Evolutionary conservation across 2,797 vertebrate genomes (phyloP).

Genomic region (Tapera naevia): DNA sequence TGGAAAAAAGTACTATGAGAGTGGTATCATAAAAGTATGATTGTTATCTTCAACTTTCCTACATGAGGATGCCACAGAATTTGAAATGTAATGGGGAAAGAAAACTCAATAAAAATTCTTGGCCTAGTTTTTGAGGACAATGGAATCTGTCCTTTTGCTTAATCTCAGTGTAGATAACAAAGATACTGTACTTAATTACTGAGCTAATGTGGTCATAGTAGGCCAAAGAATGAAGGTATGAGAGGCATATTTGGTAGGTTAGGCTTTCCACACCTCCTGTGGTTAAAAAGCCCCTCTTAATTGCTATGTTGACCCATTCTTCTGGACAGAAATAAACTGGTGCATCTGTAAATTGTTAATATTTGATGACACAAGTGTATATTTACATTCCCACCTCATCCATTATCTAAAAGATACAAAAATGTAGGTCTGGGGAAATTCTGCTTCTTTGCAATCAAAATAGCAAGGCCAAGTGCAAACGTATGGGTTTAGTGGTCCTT

Average conservation of each 20-base stretch:
- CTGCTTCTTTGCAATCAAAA: not conserved
- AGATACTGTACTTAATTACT: not conserved
- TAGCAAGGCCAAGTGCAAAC: not conserved
- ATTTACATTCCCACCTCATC: slow-evolving; percentile 33
- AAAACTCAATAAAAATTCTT: not conserved
- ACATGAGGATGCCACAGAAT: not conserved
- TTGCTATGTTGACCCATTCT: not conserved
- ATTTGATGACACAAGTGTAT: not conserved
- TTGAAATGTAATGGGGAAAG: not conserved
- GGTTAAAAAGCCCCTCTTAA: not conserved
- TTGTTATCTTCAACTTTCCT: not conserved
- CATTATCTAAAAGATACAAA: slow-evolving; percentile 11
- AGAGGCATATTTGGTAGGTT: not conserved
- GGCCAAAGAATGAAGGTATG: not conserved
- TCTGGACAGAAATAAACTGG: not conserved
- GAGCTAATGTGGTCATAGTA: not conserved
- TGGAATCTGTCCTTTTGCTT: not conserved
- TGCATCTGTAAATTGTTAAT: not conserved
- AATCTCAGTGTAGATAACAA: not conserved
- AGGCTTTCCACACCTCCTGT: not conserved
- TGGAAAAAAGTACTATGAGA: not conserved
- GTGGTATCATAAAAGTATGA: not conserved
- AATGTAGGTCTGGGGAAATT: not conserved
- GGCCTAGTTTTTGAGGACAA: not conserved
- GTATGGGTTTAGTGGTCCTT: not conserved